These are phyloP conservation scores for Ciconia boyciana DNA, from an alignment of 2,113 vertebrate genomes.

Conservation along the genomic window DNA sequence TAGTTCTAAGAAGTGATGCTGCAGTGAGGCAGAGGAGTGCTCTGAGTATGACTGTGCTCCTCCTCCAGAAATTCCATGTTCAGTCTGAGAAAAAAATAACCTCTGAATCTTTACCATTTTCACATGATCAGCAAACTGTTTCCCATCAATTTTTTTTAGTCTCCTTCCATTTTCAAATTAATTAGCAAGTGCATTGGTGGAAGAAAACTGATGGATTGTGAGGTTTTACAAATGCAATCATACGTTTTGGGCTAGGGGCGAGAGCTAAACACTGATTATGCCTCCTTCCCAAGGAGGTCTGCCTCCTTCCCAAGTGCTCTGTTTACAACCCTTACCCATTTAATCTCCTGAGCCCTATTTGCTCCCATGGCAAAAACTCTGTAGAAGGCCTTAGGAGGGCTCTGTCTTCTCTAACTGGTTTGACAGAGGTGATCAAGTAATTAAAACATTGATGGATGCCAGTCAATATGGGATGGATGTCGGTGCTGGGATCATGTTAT, in stretches of 20 bases:
- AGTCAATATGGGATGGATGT: background rate
- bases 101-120: background rate
- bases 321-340: background rate
- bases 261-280: background rate
- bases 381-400: background rate
- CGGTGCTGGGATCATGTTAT: background rate
- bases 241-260: background rate
- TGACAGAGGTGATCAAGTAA: background rate
- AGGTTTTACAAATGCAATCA: background rate
- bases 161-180: background rate
- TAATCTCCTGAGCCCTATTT: background rate
- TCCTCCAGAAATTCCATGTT: constrained; percentile 26
- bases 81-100: background rate
- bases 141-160: background rate
- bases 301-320: background rate
- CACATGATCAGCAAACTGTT: background rate
- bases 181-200: background rate
- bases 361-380: rapidly evolving
- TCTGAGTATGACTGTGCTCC: constrained; percentile 17
- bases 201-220: background rate
- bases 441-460: background rate
- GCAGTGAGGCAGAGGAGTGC: background rate
- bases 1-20: constrained; percentile 16
- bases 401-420: background rate
- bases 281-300: background rate